Conservation (phyloP, 1,140 invertebrate genomes). For the Acromyrmex heyeri region DNA sequence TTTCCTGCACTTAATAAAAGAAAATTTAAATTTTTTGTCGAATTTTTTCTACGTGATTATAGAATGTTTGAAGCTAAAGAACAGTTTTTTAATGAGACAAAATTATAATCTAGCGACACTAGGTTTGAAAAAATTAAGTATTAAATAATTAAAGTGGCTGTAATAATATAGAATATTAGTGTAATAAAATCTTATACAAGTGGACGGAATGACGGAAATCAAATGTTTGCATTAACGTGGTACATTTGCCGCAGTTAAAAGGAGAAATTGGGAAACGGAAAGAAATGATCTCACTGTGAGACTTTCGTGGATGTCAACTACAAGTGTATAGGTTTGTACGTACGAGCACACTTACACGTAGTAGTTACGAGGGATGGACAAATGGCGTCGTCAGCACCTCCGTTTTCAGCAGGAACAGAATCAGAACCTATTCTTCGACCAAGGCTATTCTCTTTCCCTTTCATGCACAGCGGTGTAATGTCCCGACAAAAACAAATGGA, state of each 20-base stretch:
- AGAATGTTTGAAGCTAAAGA: neutral
- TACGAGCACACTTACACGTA: slow-evolving; percentile 51
- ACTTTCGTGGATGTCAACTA: slow-evolving; percentile 22
- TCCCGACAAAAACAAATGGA: slow-evolving; percentile 63
- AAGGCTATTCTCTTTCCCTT: slow-evolving; percentile 71
- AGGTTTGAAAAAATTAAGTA: slow-evolving; percentile 1
- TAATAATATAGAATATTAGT: slow-evolving; percentile 5
- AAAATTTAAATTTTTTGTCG: neutral
- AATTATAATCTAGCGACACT: neutral
- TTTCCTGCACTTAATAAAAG: neutral
- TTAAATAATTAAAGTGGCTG: neutral
- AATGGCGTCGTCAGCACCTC: slow-evolving; percentile 79
- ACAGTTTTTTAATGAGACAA: neutral
- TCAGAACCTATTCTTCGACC: slow-evolving; percentile 78
- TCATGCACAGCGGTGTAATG: slow-evolving; percentile 69
- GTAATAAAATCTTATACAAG: neutral
- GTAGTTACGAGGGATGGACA: slow-evolving; percentile 70
- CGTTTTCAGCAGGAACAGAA: slow-evolving; percentile 76
- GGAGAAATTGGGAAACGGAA: slow-evolving; percentile 14
- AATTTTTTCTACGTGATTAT: neutral
- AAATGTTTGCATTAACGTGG: slow-evolving; percentile 11
- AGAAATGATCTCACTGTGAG: slow-evolving; percentile 48
- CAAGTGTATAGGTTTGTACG: slow-evolving; percentile 61
- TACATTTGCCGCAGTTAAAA: slow-evolving; percentile 4
- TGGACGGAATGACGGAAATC: neutral